Percentiles rank a stretch among this genome's conserved stretches.
phyloP scores from a whole-genome alignment of 2,113 vertebrate genomes.

The Leptosomus discolor region DNA sequence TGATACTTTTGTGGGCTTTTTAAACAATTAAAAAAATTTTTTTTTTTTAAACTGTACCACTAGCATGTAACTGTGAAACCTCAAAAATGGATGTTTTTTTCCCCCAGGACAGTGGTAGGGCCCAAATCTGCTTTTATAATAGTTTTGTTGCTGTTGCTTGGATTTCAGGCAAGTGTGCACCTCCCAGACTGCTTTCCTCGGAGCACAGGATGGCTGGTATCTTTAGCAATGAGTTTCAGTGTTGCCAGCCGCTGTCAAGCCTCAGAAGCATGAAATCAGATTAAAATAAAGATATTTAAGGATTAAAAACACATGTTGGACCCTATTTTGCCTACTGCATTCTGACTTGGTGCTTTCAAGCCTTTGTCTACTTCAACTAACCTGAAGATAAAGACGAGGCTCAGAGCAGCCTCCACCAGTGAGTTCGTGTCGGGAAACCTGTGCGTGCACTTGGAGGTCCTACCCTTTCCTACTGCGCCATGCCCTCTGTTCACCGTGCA shows the following conservation, averaged over 20 bases:
- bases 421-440: neutral
- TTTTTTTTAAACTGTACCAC: neutral
- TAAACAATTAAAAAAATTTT: neutral
- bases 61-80: neutral
- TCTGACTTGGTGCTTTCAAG: neutral
- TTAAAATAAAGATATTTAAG: neutral
- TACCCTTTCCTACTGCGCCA: neutral
- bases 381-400: neutral
- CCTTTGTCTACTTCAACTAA: neutral
- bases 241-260: neutral
- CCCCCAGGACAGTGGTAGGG: neutral
- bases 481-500: accelerated
- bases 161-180: neutral
- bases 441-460: neutral
- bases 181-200: neutral
- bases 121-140: neutral
- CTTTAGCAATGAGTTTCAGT: neutral
- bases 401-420: neutral
- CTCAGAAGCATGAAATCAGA: neutral
- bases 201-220: neutral
- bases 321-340: neutral
- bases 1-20: neutral
- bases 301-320: neutral
- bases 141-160: neutral
- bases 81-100: neutral